Base-by-base conservation (phyloP, 2,113 vertebrate species). In the Isurus oxyrinchus region DNA sequence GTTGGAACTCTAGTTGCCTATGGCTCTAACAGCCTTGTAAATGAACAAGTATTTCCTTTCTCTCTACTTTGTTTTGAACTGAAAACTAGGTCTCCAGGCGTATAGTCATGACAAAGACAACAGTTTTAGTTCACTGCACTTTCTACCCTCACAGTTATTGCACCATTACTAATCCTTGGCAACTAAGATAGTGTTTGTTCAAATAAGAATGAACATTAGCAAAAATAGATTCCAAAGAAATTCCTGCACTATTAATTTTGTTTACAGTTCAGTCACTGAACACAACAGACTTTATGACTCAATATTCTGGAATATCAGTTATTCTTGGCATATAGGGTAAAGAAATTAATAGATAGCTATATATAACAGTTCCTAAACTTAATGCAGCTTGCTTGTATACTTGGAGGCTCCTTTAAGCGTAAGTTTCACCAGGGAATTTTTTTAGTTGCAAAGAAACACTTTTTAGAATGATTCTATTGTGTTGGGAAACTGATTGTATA, bases 181-280 rank as follows among this genome's bases (percentile, higher is more conserved):
- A 95, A 95, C 0, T 67, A 72, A 69, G 66, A 16, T 95, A 27
- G 27, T 69, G 66, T 95, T 69, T 95, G 63, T 69, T 53, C 19
- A 95, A 95, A 95, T 53, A 61, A 95, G 94, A 69, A 95, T 44
- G 25, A 95, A 95, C 23, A 72, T 95, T 72, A 49, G 44, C 79
- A 67, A 53, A 95, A 69, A 72, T 53, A 10, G 67, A 95, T 76
- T 55, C 25, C 76, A 95, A 49, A 53, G 11, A 72, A 76, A 55
- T 63, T 63, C 23, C 25, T 72, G 10, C 27, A 40, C 25, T 72
- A 95, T 95, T 95, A 49, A 67, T 66, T 91, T 57, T 94, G 59
- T 63, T 49, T 40, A 49, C 63, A 95, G 63, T 44, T 67, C 93
- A 44, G 25, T 72, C 94, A 94, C 59, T 40, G 27, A 91, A 91